A percentile compares a stretch with the other conserved stretches of the same genome.
Evolutionary conservation across 2,113 vertebrate species (phyloP).

Genomic region (Thalassarche chlororhynchos): DNA sequence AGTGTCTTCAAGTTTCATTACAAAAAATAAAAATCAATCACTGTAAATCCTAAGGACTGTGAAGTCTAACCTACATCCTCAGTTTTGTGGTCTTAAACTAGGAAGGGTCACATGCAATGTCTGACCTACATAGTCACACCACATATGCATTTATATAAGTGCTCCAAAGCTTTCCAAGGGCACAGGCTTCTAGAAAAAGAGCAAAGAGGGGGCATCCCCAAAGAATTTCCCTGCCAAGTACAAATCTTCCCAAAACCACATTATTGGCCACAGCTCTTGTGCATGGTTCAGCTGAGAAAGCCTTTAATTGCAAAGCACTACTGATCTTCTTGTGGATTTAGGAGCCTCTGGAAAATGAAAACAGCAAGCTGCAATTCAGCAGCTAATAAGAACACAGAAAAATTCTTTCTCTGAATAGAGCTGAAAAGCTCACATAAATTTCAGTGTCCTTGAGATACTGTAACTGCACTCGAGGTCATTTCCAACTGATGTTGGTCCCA

Average conservation of each 20-base stretch:
- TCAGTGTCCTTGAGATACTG: neutral
- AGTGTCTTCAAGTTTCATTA: neutral
- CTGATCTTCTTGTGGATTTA: neutral
- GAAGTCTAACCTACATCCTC: neutral
- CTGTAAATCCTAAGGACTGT: neutral
- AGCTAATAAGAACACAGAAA: neutral
- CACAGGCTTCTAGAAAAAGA: neutral
- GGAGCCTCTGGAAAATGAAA: neutral
- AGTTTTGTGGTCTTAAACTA: neutral
- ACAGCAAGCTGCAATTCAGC: neutral
- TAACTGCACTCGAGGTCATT: neutral
- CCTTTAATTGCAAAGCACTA: neutral
- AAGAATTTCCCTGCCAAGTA: neutral
- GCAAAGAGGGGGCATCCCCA: neutral
- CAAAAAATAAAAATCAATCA: neutral
- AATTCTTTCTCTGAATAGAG: neutral
- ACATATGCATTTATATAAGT: neutral
- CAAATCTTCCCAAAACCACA: neutral
- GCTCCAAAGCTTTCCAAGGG: neutral
- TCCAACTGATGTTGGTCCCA: neutral
- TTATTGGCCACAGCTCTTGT: neutral
- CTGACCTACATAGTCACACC: neutral
- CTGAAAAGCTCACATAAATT: neutral
- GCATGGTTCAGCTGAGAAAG: neutral
- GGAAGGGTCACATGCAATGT: neutral